phyloP scores from a whole-genome alignment of 2,888 invertebrate species.

The Schrankia costaestrigalis region DNA sequence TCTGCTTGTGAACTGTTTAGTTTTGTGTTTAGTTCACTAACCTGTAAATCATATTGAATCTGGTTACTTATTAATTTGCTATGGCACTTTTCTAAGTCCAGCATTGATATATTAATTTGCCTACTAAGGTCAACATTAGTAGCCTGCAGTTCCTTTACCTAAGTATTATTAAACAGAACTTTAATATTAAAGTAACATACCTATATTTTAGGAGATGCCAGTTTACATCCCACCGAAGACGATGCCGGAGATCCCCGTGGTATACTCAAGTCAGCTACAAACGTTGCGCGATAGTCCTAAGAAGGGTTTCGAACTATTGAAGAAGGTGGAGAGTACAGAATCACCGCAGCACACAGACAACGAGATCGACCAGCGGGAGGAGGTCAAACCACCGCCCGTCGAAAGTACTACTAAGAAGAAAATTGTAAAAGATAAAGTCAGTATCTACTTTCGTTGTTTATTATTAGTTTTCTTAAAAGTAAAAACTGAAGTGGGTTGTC shows the following conservation, averaged over 20 bases:
- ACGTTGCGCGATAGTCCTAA: slow-evolving; percentile 64
- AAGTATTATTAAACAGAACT: neutral
- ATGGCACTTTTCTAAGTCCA: too few relatives aligned
- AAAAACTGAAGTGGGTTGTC: neutral
- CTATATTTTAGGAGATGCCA: slow-evolving; percentile 44
- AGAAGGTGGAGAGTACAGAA: slow-evolving; percentile 22
- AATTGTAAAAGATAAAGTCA: slow-evolving; percentile 12
- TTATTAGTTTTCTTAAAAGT: neutral
- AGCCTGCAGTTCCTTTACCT: too few relatives aligned
- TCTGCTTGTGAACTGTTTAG: too few relatives aligned
- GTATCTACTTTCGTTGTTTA: neutral
- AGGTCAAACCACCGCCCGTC: slow-evolving; percentile 12
- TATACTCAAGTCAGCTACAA: slow-evolving; percentile 53
- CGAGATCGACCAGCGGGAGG: slow-evolving; percentile 13
- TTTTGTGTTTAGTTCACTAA: too few relatives aligned
- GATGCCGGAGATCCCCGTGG: slow-evolving; percentile 62
- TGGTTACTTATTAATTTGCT: too few relatives aligned
- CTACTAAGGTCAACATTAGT: too few relatives aligned
- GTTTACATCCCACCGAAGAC: slow-evolving; percentile 55
- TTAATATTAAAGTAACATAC: neutral
- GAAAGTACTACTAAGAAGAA: slow-evolving; percentile 18
- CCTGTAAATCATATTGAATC: too few relatives aligned
- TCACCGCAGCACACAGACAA: slow-evolving; percentile 9
- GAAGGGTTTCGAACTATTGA: slow-evolving; percentile 53
- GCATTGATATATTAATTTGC: too few relatives aligned